Percentiles rank a stretch among this genome's conserved stretches.
Conservation (phyloP, 2,888 invertebrate species). For the Macaria notata region DNA sequence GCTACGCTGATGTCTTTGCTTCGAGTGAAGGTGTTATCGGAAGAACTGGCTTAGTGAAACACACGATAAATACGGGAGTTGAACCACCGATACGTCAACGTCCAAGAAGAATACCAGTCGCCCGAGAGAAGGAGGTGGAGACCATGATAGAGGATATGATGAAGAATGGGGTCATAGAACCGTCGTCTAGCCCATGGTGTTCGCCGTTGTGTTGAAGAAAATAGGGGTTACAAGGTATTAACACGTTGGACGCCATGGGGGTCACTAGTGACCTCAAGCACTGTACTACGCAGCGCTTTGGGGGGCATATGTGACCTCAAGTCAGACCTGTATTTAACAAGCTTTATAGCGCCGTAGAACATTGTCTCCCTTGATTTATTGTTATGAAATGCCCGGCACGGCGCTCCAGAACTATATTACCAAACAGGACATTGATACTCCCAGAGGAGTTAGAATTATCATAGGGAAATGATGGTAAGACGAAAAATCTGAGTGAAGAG, state of each 20-base stretch:
- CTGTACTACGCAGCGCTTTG: slow-evolving; percentile 6
- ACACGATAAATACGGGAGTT: no score
- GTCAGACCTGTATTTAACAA: slow-evolving; percentile 10
- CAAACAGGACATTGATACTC: slow-evolving; percentile 10
- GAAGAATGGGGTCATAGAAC: no score
- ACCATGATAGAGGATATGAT: no score
- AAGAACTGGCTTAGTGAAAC: no score
- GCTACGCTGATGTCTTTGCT: no score
- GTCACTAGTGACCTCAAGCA: slow-evolving; percentile 8
- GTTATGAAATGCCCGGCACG: slow-evolving; percentile 13
- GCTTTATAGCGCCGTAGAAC: slow-evolving; percentile 8
- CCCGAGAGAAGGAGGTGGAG: no score
- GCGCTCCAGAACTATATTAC: slow-evolving; percentile 11
- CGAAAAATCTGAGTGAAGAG: slow-evolving; percentile 8
- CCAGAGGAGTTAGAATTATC: slow-evolving; percentile 1
- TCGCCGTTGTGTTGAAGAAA: no score
- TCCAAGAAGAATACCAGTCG: no score
- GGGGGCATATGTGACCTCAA: slow-evolving; percentile 15
- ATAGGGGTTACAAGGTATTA: no score
- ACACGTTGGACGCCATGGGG: slow-evolving; percentile 7
- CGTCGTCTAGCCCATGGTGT: no score
- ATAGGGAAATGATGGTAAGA: slow-evolving; percentile 5
- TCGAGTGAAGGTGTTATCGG: no score
- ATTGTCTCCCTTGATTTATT: slow-evolving; percentile 6
- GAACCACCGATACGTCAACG: no score